Percentiles rank a stretch among this genome's conserved stretches.
phyloP scores from a whole-genome alignment of 2,888 invertebrate genomes.

The Theodoxus fluviatilis region DNA sequence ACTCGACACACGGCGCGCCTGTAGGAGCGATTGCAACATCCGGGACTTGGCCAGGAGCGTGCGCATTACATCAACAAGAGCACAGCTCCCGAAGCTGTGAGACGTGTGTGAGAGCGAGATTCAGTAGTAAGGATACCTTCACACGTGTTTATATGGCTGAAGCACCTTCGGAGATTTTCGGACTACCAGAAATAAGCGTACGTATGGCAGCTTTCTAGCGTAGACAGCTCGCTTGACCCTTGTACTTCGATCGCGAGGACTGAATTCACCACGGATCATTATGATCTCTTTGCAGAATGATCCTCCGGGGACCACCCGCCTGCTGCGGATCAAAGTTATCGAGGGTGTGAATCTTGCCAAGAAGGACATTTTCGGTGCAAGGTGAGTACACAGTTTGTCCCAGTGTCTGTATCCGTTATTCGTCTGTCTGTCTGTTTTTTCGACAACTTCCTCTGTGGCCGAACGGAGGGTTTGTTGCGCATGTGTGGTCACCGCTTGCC shows the following conservation, averaged over 20 bases:
- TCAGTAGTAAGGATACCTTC: too few relatives aligned
- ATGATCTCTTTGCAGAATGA: constrained; percentile 42
- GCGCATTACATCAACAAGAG: constrained; percentile 27
- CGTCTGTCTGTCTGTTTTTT: too few relatives aligned
- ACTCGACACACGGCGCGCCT: too few relatives aligned
- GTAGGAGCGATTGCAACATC: constrained; percentile 19
- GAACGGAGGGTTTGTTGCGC: too few relatives aligned
- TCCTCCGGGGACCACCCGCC: constrained; percentile 46
- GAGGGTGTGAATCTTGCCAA: constrained; percentile 80
- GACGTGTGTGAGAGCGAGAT: too few relatives aligned
- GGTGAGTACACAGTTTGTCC: too few relatives aligned
- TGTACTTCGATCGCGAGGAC: not conserved
- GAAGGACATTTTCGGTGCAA: constrained; percentile 98
- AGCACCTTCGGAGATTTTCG: constrained; percentile 37
- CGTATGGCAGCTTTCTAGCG: constrained; percentile 18
- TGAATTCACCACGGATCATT: constrained; percentile 7
- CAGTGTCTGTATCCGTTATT: too few relatives aligned
- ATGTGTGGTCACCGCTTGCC: too few relatives aligned
- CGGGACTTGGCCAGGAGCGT: constrained; percentile 22
- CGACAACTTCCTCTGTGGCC: too few relatives aligned
- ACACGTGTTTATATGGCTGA: too few relatives aligned
- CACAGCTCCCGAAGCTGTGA: not conserved
- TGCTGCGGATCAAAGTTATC: constrained; percentile 56
- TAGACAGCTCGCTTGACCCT: not conserved
- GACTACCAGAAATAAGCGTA: constrained; percentile 44